Base-by-base conservation (phyloP, 2,888 invertebrate genomes). In the Limnephilus auricula region DNA sequence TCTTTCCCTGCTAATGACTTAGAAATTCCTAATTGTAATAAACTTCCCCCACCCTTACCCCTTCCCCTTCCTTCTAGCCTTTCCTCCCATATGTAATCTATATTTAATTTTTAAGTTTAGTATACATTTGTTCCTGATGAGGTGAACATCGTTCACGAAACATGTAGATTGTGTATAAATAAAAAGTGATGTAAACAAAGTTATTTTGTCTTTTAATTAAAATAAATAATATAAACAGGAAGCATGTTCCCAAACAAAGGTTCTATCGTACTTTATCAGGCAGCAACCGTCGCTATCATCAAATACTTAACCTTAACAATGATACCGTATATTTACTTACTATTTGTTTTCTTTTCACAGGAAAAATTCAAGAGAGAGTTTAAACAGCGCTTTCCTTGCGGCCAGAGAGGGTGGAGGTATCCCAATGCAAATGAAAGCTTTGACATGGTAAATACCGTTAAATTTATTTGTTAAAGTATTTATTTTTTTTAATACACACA, bases 341-440 rank as follows among this genome's bases (percentile, higher is more conserved):
- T 34, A 34, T 4, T 6, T 37, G 40, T 40, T 34, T 90, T 50
- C 31, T 30, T 30, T 31, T 18, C 9, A 87, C 95, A 98, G 98
- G 98, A 98, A 94, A 98, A 98, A 94, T 98, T 98, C 95, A 97
- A 97, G 94, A 96, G 97, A 89, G 98, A 98, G 94, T 98, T 98
- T 94, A 97, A 97, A 93, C 97, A 97, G 94, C 96, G 97, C 9
- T 97, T 97, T 93, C 96, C 97, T 32, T 92, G 92, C 40, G 79
- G 92, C 31, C 89, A 92, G 15, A 84, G 84, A 37, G 88, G 82
- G 13, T 87, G 85, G 87, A 32, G 85, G 15, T 79, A 91, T 30
- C 79, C 91, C n/a, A 79, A 94, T 91, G 94, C 94, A 15, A 95
- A 95, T 93, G 96, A 96, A 92, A 96, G 96, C 93, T 96, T 95